Conservation (phyloP, 2,797 vertebrate species). For the Tinamus major region DNA sequence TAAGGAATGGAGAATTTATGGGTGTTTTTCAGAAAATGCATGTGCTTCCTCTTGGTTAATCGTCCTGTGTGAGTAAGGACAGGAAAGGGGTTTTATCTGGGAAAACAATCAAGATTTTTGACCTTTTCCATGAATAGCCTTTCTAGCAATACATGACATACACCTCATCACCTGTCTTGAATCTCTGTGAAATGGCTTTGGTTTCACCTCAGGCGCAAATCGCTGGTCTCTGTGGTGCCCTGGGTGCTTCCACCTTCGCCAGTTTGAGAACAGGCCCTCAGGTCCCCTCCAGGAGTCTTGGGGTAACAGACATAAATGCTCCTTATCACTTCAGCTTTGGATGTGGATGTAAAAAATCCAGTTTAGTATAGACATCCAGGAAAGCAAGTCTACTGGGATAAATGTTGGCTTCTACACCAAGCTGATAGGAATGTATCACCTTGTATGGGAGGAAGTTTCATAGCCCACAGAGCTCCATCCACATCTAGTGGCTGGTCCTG, state of each 20-base stretch:
- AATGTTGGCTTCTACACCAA: neutral
- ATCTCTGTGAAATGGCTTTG: neutral
- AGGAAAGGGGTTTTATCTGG: neutral
- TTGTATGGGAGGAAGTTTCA: neutral
- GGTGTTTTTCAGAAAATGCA: neutral
- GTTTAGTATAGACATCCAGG: neutral
- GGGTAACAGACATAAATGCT: neutral
- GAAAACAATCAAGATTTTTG: neutral
- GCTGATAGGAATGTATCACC: too few relatives aligned
- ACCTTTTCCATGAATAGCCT: neutral
- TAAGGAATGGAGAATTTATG: neutral
- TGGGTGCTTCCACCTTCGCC: neutral
- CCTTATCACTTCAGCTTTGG: too few relatives aligned
- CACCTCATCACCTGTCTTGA: neutral
- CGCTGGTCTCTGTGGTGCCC: too few relatives aligned
- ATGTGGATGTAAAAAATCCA: too few relatives aligned
- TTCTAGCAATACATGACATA: neutral
- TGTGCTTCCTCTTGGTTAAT: constrained; percentile 41
- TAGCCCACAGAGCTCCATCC: neutral
- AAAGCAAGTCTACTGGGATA: neutral
- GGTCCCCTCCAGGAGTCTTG: neutral
- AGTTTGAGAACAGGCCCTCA: neutral
- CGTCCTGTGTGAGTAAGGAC: neutral
- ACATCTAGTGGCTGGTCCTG: neutral
- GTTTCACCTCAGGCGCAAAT: neutral